Base-by-base conservation (phyloP, 2,113 vertebrate species). In the Rhadina sibilatrix region DNA sequence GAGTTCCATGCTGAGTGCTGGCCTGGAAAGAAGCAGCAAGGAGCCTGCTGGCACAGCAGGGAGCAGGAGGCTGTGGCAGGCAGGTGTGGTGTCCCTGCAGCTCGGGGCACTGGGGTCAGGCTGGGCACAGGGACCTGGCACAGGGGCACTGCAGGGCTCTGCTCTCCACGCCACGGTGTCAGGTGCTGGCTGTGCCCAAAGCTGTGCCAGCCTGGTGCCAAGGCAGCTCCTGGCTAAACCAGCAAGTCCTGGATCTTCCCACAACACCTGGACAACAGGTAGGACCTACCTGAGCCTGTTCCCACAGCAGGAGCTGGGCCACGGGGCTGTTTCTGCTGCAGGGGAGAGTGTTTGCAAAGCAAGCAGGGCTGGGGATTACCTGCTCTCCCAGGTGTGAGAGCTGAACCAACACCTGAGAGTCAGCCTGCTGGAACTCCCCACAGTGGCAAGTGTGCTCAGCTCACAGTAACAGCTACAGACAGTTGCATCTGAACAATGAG, bases 21-120 rank as follows among this genome's bases (percentile, higher is more conserved):
- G 4, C 59, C 33, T 50, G 9, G 53, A 50, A 42, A 21, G 8
- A 6, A 54, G 12, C 28, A 12, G 6, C 6, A 5, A 46, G 22
- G 23, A 38, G 38, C 4, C 10, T 19, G 31, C 14, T 52, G 54
- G 47, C 25, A 28, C 9, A 63, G n/a, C n/a, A 66, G 42, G 44
- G 3, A 38, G 50, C 3, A 4, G 4, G 14, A 15, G 21, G 27
- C 49, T 64, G 19, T 47, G 53, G 38, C 90, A 63, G 16, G 3
- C 30, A 12, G 24, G 28, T 10, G 33, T 24, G 63, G 2, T 44
- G 40, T 44, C 30, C n/a, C 37, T 40, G 85, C 15, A 57, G 64
- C 28, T n/a, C 0, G 0, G 69, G 47, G 72, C 6, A 12, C 1
- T 16, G 0, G 0, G n/a, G 50, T 4, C 22, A 50, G 3, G 6